Base-by-base conservation (phyloP, 2,113 vertebrate genomes). In the Sinocyclocheilus rhinocerous region DNA sequence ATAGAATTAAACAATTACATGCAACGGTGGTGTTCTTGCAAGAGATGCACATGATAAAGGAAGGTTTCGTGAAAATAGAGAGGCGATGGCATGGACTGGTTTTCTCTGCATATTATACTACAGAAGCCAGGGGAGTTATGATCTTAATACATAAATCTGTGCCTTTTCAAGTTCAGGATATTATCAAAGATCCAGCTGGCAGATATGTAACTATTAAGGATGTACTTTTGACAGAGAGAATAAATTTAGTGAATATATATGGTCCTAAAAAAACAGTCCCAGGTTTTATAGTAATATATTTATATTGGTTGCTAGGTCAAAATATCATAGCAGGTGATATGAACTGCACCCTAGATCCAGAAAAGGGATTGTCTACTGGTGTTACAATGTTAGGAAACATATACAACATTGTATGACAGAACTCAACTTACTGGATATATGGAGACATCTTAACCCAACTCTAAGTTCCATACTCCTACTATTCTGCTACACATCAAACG, bases 361-460 rank as follows among this genome's bases (percentile, higher is more conserved):
- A 33, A 24, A 45, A 85, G 11, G 10, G 84, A 80, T 65, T 36
- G 65, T 70, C 42, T 15, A 36, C 84, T 50, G 48, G 76, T 6
- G n/a, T 75, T 20, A n/a, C n/a, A n/a, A n/a, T n/a, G n/a, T n/a
- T 9, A 86, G 78, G 6, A 75, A 52, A 57, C 48, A 50, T 5
- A 67, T 63, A 50, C 69, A 18, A 4, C 70, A 36, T 52, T 76
- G 57, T 22, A 83, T 69, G 12, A 36, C 24, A 24, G 72, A 77
- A 16, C 76, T 87, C 2, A 83, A 73, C 5, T 16, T 83, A 81
- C 36, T 55, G 78, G 78, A 81, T 76, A 67, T 76, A 22, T 85
- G 87, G 83, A 85, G 72, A 67, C 55, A 83, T 73, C 16, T 36
- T 59, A 81, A 87, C 3, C 76, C 55, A 61, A 67, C 70, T 50